Evolutionary conservation across 2,113 vertebrate genomes (phyloP).

Genomic region (Centropus unirufus): DNA sequence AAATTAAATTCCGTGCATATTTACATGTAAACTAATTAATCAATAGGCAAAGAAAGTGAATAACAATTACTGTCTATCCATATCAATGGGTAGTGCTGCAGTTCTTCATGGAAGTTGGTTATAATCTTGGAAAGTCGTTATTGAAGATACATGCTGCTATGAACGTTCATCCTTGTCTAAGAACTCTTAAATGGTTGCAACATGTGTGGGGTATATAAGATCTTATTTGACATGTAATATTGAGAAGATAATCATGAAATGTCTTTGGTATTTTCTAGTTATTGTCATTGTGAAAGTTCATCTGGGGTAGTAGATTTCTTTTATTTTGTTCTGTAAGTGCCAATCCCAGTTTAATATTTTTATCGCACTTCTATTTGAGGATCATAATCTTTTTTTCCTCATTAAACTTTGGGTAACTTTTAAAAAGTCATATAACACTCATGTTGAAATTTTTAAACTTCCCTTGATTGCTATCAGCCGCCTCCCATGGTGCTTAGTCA

Average conservation of each 20-base stretch:
- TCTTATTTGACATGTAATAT: not conserved
- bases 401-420: not conserved
- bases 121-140: not conserved
- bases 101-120: not conserved
- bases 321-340: not conserved
- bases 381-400: not conserved
- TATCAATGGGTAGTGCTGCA: not conserved
- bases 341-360: not conserved
- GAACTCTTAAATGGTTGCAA: not conserved
- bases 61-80: not conserved
- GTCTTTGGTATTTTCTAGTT: not conserved
- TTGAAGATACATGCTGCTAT: not conserved
- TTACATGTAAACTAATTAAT: not conserved
- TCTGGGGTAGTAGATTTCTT: not conserved
- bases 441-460: not conserved
- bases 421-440: not conserved
- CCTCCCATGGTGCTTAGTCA: slow-evolving; percentile 54
- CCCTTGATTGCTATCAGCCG: not conserved
- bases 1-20: not conserved
- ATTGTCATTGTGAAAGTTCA: not conserved
- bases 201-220: not conserved
- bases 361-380: not conserved
- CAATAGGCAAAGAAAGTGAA: not conserved
- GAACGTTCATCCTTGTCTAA: not conserved
- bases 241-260: not conserved